Evolutionary conservation across 2,888 invertebrate genomes (phyloP).

Genomic region (Athripsodes cinereus): DNA sequence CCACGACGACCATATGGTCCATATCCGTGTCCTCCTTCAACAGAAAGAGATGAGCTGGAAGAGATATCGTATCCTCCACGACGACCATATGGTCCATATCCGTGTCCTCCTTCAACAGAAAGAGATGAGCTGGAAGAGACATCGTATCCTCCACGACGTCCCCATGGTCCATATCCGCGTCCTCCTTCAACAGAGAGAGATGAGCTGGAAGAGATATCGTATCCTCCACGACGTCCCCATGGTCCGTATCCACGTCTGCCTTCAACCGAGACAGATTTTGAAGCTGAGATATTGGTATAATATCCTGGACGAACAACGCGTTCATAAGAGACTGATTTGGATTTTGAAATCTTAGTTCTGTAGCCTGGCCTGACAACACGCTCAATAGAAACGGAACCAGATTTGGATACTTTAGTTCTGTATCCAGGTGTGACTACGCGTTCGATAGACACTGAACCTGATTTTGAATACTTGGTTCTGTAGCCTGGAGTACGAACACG

Average conservation of each 20-base stretch:
- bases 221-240: constrained; percentile 4
- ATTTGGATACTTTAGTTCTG: background rate
- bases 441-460: constrained; percentile 17
- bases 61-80: background rate
- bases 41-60: constrained; percentile 1
- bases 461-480: too few species aligned
- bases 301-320: background rate
- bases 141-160: background rate
- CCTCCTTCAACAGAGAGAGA: constrained; percentile 12
- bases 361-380: constrained; percentile 8
- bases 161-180: background rate
- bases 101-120: constrained; percentile 4
- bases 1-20: constrained; percentile 6
- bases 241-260: constrained; percentile 4
- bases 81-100: constrained; percentile 2
- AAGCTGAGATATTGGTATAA: background rate
- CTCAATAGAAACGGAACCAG: constrained; percentile 10
- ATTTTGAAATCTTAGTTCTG: constrained; percentile 8
- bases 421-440: constrained; percentile 3
- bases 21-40: constrained; percentile 6
- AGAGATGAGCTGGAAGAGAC: constrained; percentile 5
- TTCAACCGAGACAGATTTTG: constrained; percentile 10
- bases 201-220: background rate
- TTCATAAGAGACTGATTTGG: constrained; percentile 7
- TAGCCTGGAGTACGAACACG: too few species aligned